A percentile compares a stretch with the other conserved stretches of the same genome.
These are phyloP conservation scores for Deroptyus accipitrinus DNA, from an alignment of 2,113 vertebrate genomes.

Conservation along the genomic window DNA sequence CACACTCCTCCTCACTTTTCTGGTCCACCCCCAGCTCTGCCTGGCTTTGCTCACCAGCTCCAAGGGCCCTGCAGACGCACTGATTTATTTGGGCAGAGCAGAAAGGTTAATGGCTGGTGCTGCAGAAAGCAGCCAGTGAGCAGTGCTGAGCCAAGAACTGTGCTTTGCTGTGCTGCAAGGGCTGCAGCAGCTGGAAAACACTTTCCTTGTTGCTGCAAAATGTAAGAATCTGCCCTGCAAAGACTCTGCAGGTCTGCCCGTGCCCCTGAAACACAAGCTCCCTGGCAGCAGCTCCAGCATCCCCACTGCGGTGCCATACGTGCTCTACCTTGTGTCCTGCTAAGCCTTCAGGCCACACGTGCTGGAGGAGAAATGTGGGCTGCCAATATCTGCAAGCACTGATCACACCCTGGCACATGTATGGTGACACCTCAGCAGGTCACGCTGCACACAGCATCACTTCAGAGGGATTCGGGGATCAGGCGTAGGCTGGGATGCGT, in stretches of 20 bases:
- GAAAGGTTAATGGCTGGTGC: background rate
- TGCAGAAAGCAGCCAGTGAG: background rate
- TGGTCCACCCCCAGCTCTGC: rapidly evolving
- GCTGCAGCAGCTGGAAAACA: background rate
- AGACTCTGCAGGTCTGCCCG: background rate
- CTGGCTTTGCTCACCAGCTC: background rate
- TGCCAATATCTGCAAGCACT: background rate
- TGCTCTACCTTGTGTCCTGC: background rate
- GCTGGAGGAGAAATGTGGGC: background rate
- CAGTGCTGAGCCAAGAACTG: background rate
- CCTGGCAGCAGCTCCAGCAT: background rate
- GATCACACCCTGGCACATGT: background rate
- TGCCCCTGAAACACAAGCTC: background rate
- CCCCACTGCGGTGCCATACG: background rate
- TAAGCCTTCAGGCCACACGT: background rate
- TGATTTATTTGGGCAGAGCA: background rate
- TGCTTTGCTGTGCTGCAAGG: background rate
- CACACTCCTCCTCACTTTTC: background rate
- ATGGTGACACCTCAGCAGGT: background rate
- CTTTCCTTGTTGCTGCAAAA: background rate
- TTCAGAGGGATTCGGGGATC: background rate
- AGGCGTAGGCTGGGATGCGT: background rate
- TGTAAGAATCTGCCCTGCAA: background rate
- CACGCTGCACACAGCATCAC: background rate
- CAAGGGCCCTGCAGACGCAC: background rate